Base-by-base conservation (phyloP, 2,797 vertebrate genomes). In the Denticeps clupeoides region DNA sequence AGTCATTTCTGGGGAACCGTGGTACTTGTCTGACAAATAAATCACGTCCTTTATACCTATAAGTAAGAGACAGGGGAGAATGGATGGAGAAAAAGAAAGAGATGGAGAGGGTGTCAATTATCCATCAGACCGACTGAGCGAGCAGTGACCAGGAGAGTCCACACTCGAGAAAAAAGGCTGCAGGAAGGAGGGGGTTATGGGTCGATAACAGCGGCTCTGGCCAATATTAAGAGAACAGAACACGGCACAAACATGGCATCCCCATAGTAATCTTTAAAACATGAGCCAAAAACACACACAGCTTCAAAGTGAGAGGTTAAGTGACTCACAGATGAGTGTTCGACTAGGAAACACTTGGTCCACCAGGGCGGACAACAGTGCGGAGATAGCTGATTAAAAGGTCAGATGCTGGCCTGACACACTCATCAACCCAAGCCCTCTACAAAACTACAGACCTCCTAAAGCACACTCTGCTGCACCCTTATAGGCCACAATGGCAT, bases 21-120 rank as follows among this genome's bases (percentile, higher is more conserved):
- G 86, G 60, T 96, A 90, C 55, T 96, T 97, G 70, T 96, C 91
- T 5, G 90, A 95, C 64, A 92, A 77, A 77, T 83, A 97, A 65
- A 95, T 80, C 45, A 98, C 87, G 52, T 92, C 86, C 59, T 78
- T 90, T 62, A 96, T 88, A 62, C 91, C 94, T 97, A 65, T 29
- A 73, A 56, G 64, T 42, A 21, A 53, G 10, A 56, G 31, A 59
- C 19, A 59, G 58, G 0, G 1, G 10, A 44, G 15, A 4, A 26
- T 15, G 25, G 10, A 10, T 23, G n/a, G 4, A 15, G 13, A 31
- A 13, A 7, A 10, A 25, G 15, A 44, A 5, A 29, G 15, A 45
- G 41, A 33, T 7, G 43, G 32, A 49, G 28, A 32, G 19, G 10
- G 25, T 42, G 29, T 38, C 21, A 53, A 51, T 60, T 56, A 55